Conservation (phyloP, 1,140 invertebrate species). For the Pogonomyrmex californicus region DNA sequence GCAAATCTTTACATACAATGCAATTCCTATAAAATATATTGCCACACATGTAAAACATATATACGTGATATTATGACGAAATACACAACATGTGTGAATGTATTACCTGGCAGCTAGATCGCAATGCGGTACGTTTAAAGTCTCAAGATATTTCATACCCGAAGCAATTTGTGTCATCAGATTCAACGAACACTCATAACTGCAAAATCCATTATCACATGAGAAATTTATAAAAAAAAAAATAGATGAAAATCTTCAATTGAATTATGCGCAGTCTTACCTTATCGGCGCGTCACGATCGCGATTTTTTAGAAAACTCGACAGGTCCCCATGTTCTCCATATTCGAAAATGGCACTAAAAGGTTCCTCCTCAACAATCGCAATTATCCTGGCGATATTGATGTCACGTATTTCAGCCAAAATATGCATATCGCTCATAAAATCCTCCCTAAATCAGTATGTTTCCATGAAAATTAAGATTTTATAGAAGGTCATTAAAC, state of each 20-base stretch:
- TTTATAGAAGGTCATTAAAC: background rate
- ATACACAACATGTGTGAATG: background rate
- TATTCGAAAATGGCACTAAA: constrained; percentile 95
- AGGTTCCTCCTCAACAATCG: constrained; percentile 94
- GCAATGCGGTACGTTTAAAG: constrained; percentile 92
- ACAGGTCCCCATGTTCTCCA: constrained; percentile 94
- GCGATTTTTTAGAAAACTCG: constrained; percentile 90
- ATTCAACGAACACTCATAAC: constrained; percentile 93
- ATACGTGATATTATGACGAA: background rate
- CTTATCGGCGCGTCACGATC: constrained; percentile 81
- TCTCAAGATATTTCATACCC: constrained; percentile 95
- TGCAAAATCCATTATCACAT: constrained; percentile 83
- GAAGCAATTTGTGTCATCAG: constrained; percentile 95
- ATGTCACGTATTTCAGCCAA: constrained; percentile 93
- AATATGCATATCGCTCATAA: constrained; percentile 94
- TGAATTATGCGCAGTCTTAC: constrained; percentile 69
- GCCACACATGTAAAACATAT: background rate
- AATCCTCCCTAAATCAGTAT: constrained; percentile 90
- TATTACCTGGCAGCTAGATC: constrained; percentile 92
- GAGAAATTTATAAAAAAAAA: background rate
- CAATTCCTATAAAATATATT: constrained; percentile 90
- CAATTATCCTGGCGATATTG: constrained; percentile 94
- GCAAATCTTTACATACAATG: constrained; percentile 93
- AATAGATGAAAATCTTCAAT: background rate
- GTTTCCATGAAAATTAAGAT: background rate